Evolutionary conservation across 2,888 invertebrate species (phyloP).

Genomic region (Drosophila setosimentum): DNA sequence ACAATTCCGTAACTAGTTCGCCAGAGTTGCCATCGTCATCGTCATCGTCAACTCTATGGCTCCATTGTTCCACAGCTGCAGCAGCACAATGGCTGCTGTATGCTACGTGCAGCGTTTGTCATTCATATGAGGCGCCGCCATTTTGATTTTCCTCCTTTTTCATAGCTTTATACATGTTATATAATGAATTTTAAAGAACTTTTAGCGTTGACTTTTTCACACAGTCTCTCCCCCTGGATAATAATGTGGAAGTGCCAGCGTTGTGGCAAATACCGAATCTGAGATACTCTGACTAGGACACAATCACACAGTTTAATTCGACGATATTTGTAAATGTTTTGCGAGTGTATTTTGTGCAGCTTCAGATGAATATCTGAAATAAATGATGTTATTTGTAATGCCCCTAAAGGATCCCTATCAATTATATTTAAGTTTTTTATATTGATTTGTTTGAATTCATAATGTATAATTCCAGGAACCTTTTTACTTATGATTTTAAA

Average conservation of each 20-base stretch:
- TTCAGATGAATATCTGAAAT: too few relatives aligned
- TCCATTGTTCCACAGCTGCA: slow-evolving; percentile 23
- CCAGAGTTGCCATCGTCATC: slow-evolving; percentile 32
- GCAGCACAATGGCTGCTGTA: slow-evolving; percentile 19
- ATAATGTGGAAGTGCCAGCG: slow-evolving; percentile 8
- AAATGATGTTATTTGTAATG: background rate
- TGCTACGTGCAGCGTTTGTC: slow-evolving; percentile 57
- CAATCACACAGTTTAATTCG: background rate
- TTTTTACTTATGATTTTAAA: background rate
- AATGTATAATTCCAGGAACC: background rate
- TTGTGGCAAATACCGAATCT: background rate
- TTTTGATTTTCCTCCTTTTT: slow-evolving; percentile 53
- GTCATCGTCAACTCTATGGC: slow-evolving; percentile 5
- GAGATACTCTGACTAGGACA: background rate
- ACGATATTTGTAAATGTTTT: background rate
- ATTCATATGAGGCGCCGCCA: slow-evolving; percentile 63
- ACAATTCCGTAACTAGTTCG: slow-evolving; percentile 25
- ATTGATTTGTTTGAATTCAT: background rate
- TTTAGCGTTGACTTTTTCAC: slow-evolving; percentile 39
- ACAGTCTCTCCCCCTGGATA: background rate
- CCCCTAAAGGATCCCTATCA: too few relatives aligned
- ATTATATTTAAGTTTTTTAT: background rate
- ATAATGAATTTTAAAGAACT: slow-evolving; percentile 27
- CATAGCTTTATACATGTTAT: slow-evolving; percentile 2
- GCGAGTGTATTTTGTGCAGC: too few relatives aligned